These are phyloP conservation scores for Macrochelys suwanniensis DNA, from an alignment of 2,797 vertebrate genomes.

Conservation along the genomic window DNA sequence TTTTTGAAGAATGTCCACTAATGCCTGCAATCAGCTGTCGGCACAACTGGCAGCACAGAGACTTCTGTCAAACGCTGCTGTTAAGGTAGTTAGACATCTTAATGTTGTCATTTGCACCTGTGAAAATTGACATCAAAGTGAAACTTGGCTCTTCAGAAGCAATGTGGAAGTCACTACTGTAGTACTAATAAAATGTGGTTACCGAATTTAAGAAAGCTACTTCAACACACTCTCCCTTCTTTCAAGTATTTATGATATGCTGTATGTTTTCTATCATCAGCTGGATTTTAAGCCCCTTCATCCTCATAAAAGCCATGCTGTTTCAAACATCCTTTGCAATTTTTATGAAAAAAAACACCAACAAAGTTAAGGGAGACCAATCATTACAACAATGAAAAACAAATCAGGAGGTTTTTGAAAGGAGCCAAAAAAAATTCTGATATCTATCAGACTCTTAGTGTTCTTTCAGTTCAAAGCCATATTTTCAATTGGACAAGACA, in stretches of 20 bases:
- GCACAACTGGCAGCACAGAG: neutral
- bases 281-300: neutral
- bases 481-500: constrained; percentile 34
- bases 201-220: neutral
- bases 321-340: neutral
- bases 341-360: neutral
- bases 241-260: neutral
- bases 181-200: neutral
- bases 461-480: constrained; percentile 9
- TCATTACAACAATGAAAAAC: constrained; percentile 18
- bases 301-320: neutral
- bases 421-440: neutral
- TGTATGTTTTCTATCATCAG: neutral
- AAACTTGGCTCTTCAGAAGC: neutral
- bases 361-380: neutral
- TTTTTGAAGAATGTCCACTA: neutral
- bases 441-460: neutral
- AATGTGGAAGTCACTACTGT: neutral
- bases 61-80: neutral
- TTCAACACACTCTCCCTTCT: neutral
- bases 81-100: neutral
- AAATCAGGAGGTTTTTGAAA: neutral
- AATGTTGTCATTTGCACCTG: neutral
- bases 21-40: neutral
- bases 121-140: neutral